Conservation (phyloP, 2,797 vertebrate species). For the Muscicapa striata region DNA sequence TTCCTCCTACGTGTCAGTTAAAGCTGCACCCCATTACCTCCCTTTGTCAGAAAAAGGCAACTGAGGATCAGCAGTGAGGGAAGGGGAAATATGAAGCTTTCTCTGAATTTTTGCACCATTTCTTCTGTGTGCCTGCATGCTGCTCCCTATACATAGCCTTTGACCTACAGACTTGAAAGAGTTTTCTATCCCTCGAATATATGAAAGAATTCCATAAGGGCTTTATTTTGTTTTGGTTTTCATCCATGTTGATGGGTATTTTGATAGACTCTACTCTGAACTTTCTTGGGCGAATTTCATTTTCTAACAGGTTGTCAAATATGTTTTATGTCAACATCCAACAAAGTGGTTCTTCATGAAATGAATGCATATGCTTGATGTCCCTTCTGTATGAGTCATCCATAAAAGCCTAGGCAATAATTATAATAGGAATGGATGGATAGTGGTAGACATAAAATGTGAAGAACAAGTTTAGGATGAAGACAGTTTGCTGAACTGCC, state of each 20-base stretch:
- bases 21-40: neutral
- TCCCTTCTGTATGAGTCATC: constrained; percentile 3
- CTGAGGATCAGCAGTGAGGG: neutral
- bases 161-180: neutral
- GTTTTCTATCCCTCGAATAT: neutral
- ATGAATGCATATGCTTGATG: constrained; percentile 12
- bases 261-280: neutral
- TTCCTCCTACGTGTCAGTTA: neutral
- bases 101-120: neutral
- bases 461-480: constrained; percentile 17
- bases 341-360: constrained; percentile 23
- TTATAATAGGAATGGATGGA: constrained; percentile 7
- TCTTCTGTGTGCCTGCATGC: neutral
- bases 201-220: neutral
- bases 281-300: constrained; percentile 35
- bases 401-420: constrained; percentile 16
- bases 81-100: neutral
- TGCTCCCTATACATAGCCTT: neutral
- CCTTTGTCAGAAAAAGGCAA: neutral
- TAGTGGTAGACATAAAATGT: constrained; percentile 8
- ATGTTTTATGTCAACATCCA: constrained; percentile 35
- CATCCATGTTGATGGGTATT: neutral
- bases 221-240: neutral
- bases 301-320: constrained; percentile 37
- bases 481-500: constrained; percentile 2